A percentile compares a stretch with the other conserved stretches of the same genome.
phyloP scores from a whole-genome alignment of 2,888 invertebrate genomes.

The Eutolmus rufibarbis region DNA sequence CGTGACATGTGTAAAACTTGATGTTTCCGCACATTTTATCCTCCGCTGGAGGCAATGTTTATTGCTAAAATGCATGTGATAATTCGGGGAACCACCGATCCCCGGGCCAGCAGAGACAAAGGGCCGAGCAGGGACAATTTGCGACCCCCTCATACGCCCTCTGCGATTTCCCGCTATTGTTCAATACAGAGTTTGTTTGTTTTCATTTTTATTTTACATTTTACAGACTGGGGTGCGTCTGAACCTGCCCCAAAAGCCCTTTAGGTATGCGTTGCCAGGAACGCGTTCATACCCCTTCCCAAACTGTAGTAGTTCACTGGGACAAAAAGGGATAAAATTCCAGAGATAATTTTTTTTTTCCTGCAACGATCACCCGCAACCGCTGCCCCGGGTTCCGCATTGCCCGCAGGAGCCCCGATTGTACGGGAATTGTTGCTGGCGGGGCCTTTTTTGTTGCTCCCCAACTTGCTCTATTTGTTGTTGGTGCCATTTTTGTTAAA shows the following conservation, averaged over 20 bases:
- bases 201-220: background rate
- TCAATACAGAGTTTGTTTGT: background rate
- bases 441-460: background rate
- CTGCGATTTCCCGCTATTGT: background rate
- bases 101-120: background rate
- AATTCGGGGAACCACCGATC: background rate
- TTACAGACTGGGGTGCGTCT: background rate
- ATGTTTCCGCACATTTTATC: constrained; percentile 27
- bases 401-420: background rate
- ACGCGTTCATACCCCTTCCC: background rate
- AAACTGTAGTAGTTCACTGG: background rate
- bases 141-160: background rate
- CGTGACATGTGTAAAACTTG: constrained; percentile 19
- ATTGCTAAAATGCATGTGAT: constrained; percentile 18
- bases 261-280: background rate
- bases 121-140: background rate
- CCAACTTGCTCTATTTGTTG: background rate
- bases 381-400: background rate
- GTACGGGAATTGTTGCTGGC: background rate
- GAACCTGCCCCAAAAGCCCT: background rate
- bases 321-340: background rate
- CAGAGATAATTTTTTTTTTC: constrained; percentile 15
- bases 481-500: background rate
- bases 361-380: background rate
- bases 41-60: background rate